A percentile compares a stretch with the other conserved stretches of the same genome.
phyloP scores from a whole-genome alignment of 2,113 vertebrate species.

The Sinocyclocheilus anophthalmus region DNA sequence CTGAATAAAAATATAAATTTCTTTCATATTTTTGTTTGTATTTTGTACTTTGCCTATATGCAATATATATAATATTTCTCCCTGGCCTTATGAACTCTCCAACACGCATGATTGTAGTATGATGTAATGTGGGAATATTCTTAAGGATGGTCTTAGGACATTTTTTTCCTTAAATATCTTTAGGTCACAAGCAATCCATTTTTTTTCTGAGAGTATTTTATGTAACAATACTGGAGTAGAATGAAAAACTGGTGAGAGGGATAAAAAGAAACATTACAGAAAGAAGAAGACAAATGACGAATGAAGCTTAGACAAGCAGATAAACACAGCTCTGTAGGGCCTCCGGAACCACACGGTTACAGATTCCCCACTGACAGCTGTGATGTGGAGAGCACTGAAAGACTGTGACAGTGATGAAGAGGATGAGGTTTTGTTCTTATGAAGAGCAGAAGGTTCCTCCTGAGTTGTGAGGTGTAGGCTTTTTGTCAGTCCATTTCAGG shows the following conservation, averaged over 20 bases:
- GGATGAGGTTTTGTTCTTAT: slow-evolving; percentile 24
- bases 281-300: background rate
- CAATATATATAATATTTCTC: background rate
- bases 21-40: no score
- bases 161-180: background rate
- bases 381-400: slow-evolving; percentile 23
- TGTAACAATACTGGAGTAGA: no score
- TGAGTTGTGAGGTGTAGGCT: background rate
- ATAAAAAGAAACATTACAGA: background rate
- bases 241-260: background rate
- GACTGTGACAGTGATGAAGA: slow-evolving; percentile 36
- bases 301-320: background rate
- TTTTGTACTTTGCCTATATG: no score
- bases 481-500: background rate
- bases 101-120: background rate
- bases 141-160: background rate
- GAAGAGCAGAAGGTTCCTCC: slow-evolving; percentile 27
- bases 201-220: background rate
- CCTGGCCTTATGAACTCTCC: background rate
- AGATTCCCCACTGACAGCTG: slow-evolving; percentile 8
- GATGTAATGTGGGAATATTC: background rate
- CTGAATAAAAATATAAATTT: no score
- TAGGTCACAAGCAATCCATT: background rate
- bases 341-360: background rate
- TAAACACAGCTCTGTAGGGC: background rate